Conservation (phyloP, 2,888 invertebrate species). For the Trachelus troglodyta region DNA sequence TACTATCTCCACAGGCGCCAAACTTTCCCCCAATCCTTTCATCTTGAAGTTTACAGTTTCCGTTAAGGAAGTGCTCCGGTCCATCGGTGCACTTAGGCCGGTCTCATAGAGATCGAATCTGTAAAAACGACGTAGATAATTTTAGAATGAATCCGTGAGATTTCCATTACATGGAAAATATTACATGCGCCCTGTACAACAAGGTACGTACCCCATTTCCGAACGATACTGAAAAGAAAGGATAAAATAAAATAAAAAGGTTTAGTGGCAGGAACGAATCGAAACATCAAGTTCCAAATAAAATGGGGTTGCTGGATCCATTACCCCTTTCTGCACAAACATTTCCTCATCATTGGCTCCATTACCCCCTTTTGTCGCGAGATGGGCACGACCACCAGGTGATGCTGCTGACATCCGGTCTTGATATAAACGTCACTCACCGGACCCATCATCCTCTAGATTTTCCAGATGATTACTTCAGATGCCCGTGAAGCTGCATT, state of each 20-base stretch:
- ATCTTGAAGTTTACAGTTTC: constrained; percentile 1
- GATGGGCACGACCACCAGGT: constrained; percentile 48
- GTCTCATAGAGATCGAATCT: background rate
- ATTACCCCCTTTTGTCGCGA: constrained; percentile 41
- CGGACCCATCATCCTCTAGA: background rate
- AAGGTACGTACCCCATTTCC: background rate
- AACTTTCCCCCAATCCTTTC: background rate
- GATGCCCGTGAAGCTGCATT: background rate
- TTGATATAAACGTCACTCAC: constrained; percentile 2
- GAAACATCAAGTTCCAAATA: background rate
- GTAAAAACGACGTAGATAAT: background rate
- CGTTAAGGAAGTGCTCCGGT: background rate
- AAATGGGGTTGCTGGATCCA: background rate
- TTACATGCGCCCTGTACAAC: background rate
- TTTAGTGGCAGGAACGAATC: background rate
- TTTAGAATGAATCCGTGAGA: background rate
- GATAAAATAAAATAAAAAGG: background rate
- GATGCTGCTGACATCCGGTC: constrained; percentile 27
- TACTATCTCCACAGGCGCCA: background rate
- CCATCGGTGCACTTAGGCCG: background rate
- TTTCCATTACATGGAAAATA: background rate
- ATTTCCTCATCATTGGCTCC: constrained; percentile 1
- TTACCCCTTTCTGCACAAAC: background rate
- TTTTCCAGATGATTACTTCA: background rate
- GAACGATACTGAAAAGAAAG: background rate